Conservation (phyloP, 2,797 vertebrate species). For the Rachycentron canadum region DNA sequence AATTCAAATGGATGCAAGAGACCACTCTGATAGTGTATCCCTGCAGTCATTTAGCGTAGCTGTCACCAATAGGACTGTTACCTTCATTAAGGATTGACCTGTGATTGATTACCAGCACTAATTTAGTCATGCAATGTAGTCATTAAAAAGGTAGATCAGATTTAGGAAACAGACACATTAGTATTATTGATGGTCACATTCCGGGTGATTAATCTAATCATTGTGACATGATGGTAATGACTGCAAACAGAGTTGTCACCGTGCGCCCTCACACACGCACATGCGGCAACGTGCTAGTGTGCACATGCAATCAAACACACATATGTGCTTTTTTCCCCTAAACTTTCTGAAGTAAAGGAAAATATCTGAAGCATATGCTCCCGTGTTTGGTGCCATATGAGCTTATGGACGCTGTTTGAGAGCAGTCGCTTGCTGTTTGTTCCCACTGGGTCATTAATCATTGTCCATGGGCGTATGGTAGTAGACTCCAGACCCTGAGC, state of each 20-base stretch:
- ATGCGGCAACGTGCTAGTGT: neutral
- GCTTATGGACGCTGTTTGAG: constrained; percentile 59
- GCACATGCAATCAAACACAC: neutral
- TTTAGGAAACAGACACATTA: constrained; percentile 63
- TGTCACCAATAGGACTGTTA: constrained; percentile 15
- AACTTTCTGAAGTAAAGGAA: constrained; percentile 49
- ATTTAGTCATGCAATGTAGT: constrained; percentile 49
- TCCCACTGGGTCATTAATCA: constrained; percentile 85
- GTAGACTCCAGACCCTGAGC: constrained; percentile 79
- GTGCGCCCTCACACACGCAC: constrained; percentile 1
- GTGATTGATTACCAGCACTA: constrained; percentile 57
- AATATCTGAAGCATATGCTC: constrained; percentile 35
- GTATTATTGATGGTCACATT: constrained; percentile 60
- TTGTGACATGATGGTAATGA: constrained; percentile 40
- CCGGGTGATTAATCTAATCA: constrained; percentile 43
- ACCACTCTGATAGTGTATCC: neutral
- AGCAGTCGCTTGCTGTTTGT: constrained; percentile 70
- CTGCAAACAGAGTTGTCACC: constrained; percentile 19
- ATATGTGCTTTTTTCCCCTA: neutral
- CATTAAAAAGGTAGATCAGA: constrained; percentile 58
- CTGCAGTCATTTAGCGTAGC: constrained; percentile 25
- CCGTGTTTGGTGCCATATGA: constrained; percentile 57
- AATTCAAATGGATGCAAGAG: constrained; percentile 1
- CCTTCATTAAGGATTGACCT: constrained; percentile 35
- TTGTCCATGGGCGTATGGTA: constrained; percentile 75